Conservation (phyloP, 1,140 invertebrate genomes). For the Lethrus apterus region DNA sequence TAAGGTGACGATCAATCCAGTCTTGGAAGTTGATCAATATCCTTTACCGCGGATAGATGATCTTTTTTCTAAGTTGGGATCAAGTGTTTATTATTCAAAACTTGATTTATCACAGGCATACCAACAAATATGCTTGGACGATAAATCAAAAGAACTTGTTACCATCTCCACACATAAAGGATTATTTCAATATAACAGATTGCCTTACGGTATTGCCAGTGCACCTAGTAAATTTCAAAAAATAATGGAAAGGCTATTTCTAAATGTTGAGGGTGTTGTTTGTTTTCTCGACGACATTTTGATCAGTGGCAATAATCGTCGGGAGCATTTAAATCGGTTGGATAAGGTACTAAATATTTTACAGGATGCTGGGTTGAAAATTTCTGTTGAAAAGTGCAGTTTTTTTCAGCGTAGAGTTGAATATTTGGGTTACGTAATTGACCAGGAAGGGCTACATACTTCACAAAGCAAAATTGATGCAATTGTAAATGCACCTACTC, state of each 20-base stretch:
- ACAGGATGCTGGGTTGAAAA: constrained; percentile 22
- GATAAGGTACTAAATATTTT: constrained; percentile 21
- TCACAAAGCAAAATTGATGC: constrained; percentile 33
- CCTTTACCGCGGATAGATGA: constrained; percentile 18
- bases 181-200: not conserved
- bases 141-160: constrained; percentile 9
- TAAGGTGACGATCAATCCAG: constrained; percentile 34
- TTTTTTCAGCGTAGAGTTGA: constrained; percentile 18
- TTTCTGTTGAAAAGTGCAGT: constrained; percentile 21
- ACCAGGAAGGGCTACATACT: constrained; percentile 24
- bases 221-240: not conserved
- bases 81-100: constrained; percentile 15
- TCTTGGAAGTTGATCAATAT: constrained; percentile 25
- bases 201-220: not conserved
- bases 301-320: constrained; percentile 13
- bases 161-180: constrained; percentile 12
- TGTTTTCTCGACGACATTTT: constrained; percentile 12
- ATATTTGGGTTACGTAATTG: constrained; percentile 32
- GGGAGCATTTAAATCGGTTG: constrained; percentile 16
- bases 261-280: constrained; percentile 1
- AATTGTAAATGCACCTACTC: constrained; percentile 34
- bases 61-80: constrained; percentile 14
- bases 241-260: not conserved
- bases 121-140: constrained; percentile 13
- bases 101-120: constrained; percentile 18